A percentile compares a stretch with the other conserved stretches of the same genome.
Conservation (phyloP, 1,140 invertebrate species). For the Carposina sasakii region DNA sequence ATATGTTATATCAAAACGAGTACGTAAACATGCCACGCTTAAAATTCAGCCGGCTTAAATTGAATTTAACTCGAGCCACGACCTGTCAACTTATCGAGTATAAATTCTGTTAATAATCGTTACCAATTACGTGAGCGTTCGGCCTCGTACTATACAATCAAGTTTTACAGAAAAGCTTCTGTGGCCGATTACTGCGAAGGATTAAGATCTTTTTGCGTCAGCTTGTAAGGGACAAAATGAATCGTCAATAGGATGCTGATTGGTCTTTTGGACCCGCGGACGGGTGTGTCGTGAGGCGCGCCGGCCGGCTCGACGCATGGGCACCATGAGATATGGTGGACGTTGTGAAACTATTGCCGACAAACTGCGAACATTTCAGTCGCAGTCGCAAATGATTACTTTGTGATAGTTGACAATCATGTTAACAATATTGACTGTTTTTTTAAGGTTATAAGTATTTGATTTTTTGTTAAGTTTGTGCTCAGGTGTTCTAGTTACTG, state of each 20-base stretch:
- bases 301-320: conserved; percentile 26
- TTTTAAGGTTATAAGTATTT: too few species aligned
- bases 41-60: conserved; percentile 47
- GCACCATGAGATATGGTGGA: conserved; percentile 35
- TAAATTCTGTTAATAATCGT: conserved; percentile 65
- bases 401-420: too few species aligned
- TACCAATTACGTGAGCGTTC: conserved; percentile 58
- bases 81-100: conserved; percentile 56
- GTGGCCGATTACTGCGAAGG: conserved; percentile 29
- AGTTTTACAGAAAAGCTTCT: conserved; percentile 37
- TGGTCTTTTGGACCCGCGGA: conserved; percentile 30
- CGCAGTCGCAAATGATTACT: too few species aligned
- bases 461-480: too few species aligned
- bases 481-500: too few species aligned
- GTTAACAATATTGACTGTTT: too few species aligned
- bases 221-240: conserved; percentile 45
- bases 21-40: conserved; percentile 48
- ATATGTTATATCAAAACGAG: too few species aligned
- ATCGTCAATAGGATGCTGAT: conserved; percentile 37
- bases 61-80: conserved; percentile 49
- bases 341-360: conserved; percentile 47
- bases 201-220: conserved; percentile 48
- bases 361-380: conserved; percentile 30
- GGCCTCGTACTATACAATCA: conserved; percentile 41
- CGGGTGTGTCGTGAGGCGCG: conserved; percentile 30